Evolutionary conservation across 2,113 vertebrate species (phyloP).

Genomic region (Arvicanthis niloticus): DNA sequence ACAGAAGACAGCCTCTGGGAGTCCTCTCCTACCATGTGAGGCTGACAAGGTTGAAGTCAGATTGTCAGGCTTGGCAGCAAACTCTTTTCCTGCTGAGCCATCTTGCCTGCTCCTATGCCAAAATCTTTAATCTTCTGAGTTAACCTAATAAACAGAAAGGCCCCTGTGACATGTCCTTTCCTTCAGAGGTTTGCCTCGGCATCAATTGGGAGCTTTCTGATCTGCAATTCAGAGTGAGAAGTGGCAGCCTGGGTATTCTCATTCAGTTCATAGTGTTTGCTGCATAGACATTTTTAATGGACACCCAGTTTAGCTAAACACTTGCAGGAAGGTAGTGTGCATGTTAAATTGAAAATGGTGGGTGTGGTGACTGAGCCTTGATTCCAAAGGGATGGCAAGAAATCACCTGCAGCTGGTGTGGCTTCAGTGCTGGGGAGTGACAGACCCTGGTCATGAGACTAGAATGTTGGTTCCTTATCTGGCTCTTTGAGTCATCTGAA

Average conservation of each 20-base stretch:
- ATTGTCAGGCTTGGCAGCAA: not conserved
- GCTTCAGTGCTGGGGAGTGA: not conserved
- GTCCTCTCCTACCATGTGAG: not conserved
- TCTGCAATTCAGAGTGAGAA: slow-evolving; percentile 70
- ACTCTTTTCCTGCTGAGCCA: not conserved
- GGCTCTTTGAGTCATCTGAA: not conserved
- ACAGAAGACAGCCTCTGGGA: not conserved
- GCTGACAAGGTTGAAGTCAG: not conserved
- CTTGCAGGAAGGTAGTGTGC: slow-evolving; percentile 3
- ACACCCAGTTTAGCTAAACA: slow-evolving; percentile 38
- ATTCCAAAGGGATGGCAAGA: not conserved
- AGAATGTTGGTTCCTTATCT: not conserved
- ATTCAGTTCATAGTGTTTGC: slow-evolving; percentile 75
- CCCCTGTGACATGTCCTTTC: slow-evolving; percentile 73
- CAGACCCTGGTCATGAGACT: slow-evolving; percentile 9
- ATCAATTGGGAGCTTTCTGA: slow-evolving; percentile 69
- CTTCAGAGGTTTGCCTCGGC: slow-evolving; percentile 66
- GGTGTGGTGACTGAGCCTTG: not conserved
- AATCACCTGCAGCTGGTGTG: not conserved
- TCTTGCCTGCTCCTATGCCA: not conserved
- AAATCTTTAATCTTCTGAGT: slow-evolving; percentile 59
- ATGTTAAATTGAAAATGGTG: not conserved
- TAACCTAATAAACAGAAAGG: slow-evolving; percentile 61
- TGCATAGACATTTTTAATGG: slow-evolving; percentile 66
- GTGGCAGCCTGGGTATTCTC: slow-evolving; percentile 36